phyloP scores from a whole-genome alignment of 2,888 invertebrate species.

The Desoria tigrina region DNA sequence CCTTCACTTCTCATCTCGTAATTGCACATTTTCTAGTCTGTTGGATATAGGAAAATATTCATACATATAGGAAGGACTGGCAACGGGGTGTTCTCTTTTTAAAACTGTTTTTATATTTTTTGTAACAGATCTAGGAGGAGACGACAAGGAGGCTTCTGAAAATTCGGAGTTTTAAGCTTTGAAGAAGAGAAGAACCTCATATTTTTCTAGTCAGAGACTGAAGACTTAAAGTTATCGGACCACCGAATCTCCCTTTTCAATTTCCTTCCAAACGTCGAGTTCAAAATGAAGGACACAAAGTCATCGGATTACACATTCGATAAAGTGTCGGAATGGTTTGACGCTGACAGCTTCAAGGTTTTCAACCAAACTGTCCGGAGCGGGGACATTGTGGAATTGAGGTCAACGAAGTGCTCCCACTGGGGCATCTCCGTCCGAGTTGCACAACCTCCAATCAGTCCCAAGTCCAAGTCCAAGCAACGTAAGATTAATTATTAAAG shows the following conservation, averaged over 20 bases:
- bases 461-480: slow-evolving; percentile 64
- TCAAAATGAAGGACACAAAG: slow-evolving; percentile 47
- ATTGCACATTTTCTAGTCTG: too few relatives aligned
- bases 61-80: too few relatives aligned
- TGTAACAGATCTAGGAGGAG: too few relatives aligned
- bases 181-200: too few relatives aligned
- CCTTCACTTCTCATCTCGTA: too few relatives aligned
- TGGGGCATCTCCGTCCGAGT: slow-evolving; percentile 73
- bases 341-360: slow-evolving; percentile 69
- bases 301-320: slow-evolving; percentile 48
- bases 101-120: too few relatives aligned
- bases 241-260: not conserved
- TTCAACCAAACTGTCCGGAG: slow-evolving; percentile 72
- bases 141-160: too few relatives aligned
- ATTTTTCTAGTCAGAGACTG: not conserved
- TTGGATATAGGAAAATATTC: too few relatives aligned
- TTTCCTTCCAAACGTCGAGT: not conserved
- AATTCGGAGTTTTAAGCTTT: too few relatives aligned
- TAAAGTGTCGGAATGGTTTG: slow-evolving; percentile 72
- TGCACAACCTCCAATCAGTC: slow-evolving; percentile 57
- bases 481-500: slow-evolving; percentile 22
- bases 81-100: too few relatives aligned
- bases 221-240: not conserved
- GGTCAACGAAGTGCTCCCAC: slow-evolving; percentile 62
- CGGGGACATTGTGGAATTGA: slow-evolving; percentile 69